A percentile compares a stretch with the other conserved stretches of the same genome.
phyloP scores from a whole-genome alignment of 2,888 invertebrate genomes.

The Caenorhabditis sulstoni region DNA sequence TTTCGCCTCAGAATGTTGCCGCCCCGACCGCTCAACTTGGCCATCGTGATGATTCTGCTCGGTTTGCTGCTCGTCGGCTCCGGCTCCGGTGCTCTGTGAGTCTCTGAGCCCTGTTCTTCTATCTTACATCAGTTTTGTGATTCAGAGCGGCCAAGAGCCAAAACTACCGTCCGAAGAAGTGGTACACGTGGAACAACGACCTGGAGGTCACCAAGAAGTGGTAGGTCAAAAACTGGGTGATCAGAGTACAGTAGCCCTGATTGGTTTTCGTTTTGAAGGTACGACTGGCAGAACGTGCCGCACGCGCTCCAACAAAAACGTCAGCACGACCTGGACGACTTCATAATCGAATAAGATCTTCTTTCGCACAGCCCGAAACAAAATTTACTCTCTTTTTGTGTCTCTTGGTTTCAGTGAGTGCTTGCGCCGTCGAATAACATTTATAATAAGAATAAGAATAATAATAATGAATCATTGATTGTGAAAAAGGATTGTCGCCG shows the following conservation, averaged over 20 bases:
- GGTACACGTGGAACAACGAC: slow-evolving; percentile 58
- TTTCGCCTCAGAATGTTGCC: slow-evolving; percentile 38
- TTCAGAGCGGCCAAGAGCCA: too few species aligned
- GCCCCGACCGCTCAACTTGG: slow-evolving; percentile 54
- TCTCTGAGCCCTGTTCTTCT: not conserved
- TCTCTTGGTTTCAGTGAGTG: slow-evolving; percentile 18
- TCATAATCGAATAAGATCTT: slow-evolving; percentile 20
- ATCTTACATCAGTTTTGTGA: too few species aligned
- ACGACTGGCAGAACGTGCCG: slow-evolving; percentile 73
- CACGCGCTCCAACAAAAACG: slow-evolving; percentile 56
- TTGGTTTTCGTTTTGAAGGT: slow-evolving; percentile 59
- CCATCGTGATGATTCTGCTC: slow-evolving; percentile 37
- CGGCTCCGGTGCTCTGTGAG: slow-evolving; percentile 5
- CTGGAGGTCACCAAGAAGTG: slow-evolving; percentile 57
- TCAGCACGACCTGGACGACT: slow-evolving; percentile 30
- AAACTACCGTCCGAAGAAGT: slow-evolving; percentile 55
- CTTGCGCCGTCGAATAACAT: not conserved
- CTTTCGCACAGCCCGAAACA: too few species aligned
- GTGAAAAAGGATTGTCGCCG: not conserved
- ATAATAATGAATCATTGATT: slow-evolving; percentile 1
- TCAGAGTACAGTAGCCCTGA: not conserved
- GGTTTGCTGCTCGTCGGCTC: slow-evolving; percentile 18
- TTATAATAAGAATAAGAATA: too few species aligned
- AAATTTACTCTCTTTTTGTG: not conserved
- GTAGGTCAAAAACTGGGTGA: too few species aligned